Percentiles rank a stretch among this genome's conserved stretches.
Conservation (phyloP, 2,113 vertebrate species). For the Antigone vipio region DNA sequence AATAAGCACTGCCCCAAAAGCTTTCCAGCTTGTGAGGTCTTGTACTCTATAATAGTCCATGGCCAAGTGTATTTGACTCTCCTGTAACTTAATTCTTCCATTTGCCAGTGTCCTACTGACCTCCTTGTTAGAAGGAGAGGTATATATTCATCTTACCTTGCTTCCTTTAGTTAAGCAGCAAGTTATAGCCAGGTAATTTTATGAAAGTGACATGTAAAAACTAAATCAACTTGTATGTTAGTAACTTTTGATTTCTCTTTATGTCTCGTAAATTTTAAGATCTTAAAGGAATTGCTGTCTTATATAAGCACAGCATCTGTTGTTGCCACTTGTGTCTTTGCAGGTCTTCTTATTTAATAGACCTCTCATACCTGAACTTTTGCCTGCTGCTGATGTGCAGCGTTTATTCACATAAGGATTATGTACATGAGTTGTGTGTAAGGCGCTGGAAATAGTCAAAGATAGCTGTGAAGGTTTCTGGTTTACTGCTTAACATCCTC, state of each 20-base stretch:
- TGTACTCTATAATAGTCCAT: not conserved
- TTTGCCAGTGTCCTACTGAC: not conserved
- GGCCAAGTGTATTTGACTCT: not conserved
- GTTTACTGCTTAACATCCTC: not conserved
- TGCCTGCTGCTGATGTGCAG: not conserved
- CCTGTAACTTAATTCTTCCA: not conserved
- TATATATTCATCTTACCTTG: not conserved
- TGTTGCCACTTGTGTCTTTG: not conserved
- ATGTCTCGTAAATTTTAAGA: not conserved
- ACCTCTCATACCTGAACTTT: not conserved
- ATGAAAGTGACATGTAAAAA: not conserved
- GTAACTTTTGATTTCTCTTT: not conserved
- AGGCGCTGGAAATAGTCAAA: not conserved
- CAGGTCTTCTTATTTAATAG: not conserved
- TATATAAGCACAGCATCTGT: not conserved
- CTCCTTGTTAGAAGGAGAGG: not conserved
- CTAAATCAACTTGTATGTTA: not conserved
- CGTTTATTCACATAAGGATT: not conserved
- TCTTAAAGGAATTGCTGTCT: not conserved
- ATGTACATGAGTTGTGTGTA: not conserved
- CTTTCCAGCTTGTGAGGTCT: not conserved
- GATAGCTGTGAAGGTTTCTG: not conserved
- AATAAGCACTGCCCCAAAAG: not conserved
- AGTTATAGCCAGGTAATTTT: not conserved
- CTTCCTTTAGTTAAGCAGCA: not conserved